Conservation (phyloP, 2,797 vertebrate genomes). For the Oryzias sinensis region DNA sequence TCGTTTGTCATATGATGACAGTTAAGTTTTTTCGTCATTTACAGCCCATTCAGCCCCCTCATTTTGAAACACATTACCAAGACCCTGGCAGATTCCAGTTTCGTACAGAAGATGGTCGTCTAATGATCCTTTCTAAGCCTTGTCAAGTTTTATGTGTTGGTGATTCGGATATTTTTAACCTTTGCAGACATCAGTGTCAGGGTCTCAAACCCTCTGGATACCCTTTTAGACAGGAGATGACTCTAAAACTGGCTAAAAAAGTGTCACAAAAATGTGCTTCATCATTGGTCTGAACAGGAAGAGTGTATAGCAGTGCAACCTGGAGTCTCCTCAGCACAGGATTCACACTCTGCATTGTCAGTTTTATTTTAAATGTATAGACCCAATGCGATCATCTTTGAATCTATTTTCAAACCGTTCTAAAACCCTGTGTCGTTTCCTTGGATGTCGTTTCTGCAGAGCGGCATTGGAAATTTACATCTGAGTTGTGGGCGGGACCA, state of each 20-base stretch:
- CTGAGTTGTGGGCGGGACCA: too few species aligned
- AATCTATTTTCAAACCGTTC: too few species aligned
- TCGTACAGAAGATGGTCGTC: conserved; percentile 17
- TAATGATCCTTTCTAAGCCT: conserved; percentile 40
- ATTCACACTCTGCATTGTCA: background rate
- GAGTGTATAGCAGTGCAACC: background rate
- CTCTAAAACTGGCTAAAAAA: conserved; percentile 5
- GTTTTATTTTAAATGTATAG: too few species aligned
- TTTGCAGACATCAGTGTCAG: conserved; percentile 33
- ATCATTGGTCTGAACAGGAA: conserved; percentile 2
- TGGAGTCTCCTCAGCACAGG: background rate
- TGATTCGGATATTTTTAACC: conserved; percentile 62
- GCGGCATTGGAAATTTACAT: too few species aligned
- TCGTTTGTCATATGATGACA: background rate
- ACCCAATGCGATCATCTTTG: too few species aligned
- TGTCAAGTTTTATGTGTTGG: conserved; percentile 57
- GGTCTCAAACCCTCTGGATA: conserved; percentile 17
- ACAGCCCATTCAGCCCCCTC: conserved; percentile 9
- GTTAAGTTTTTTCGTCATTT: conserved; percentile 19
- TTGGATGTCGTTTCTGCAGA: too few species aligned
- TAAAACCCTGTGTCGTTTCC: too few species aligned
- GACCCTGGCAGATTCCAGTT: conserved; percentile 18
- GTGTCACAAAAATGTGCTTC: background rate
- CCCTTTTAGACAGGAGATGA: conserved; percentile 15
- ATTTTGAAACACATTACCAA: conserved; percentile 7